A percentile compares a stretch with the other conserved stretches of the same genome.
Conservation (phyloP, 2,797 vertebrate species). For the Etheostoma perlongum region DNA sequence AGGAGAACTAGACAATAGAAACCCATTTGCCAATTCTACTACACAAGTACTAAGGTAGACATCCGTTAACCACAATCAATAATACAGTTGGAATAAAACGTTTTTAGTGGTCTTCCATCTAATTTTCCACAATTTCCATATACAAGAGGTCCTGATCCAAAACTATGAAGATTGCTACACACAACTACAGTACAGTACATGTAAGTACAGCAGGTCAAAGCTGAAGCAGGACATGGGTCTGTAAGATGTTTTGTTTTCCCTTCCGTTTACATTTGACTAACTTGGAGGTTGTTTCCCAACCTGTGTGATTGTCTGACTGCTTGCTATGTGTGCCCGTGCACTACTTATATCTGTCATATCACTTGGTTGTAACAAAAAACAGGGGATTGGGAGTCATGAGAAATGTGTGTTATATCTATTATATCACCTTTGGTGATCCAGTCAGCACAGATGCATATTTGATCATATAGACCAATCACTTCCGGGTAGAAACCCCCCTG, state of each 20-base stretch:
- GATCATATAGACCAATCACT: background rate
- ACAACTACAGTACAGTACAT: background rate
- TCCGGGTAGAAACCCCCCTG: too few relatives aligned
- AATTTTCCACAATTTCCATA: too few relatives aligned
- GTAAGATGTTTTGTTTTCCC: background rate
- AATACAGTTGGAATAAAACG: background rate
- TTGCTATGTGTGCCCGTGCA: background rate
- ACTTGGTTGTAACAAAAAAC: background rate
- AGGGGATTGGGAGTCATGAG: background rate
- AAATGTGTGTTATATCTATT: background rate
- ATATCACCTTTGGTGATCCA: background rate
- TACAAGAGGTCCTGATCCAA: too few relatives aligned
- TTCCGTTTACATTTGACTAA: background rate
- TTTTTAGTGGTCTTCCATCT: background rate
- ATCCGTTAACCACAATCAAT: background rate
- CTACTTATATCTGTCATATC: background rate
- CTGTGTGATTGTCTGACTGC: background rate
- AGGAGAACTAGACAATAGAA: too few relatives aligned
- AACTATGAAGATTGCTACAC: too few relatives aligned
- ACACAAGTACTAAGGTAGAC: background rate
- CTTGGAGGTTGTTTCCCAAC: too few relatives aligned
- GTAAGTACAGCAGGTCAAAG: too few relatives aligned
- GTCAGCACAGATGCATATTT: background rate
- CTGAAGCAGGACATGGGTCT: background rate
- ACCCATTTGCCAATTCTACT: background rate